Conservation (phyloP, 2,888 invertebrate species). For the Orthonychiurus folsomi region DNA sequence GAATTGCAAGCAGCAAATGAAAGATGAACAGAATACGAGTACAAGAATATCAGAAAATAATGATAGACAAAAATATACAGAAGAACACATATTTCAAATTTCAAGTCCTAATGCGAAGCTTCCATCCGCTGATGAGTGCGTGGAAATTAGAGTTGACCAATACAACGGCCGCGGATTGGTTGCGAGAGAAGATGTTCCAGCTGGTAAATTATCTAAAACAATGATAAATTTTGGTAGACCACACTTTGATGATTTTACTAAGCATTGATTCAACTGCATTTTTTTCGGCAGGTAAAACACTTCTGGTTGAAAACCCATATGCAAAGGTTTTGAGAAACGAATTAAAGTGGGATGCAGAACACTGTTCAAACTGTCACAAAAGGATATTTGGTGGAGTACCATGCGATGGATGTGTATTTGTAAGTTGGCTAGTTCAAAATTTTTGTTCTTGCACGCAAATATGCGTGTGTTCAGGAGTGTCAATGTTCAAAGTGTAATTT, state of each 20-base stretch:
- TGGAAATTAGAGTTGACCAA: neutral
- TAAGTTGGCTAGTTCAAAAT: no score
- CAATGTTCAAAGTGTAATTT: no score
- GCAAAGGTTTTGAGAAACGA: conserved; percentile 26
- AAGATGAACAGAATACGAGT: no score
- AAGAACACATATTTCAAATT: neutral
- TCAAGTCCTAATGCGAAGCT: neutral
- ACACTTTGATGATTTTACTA: neutral
- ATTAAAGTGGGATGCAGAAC: conserved; percentile 27
- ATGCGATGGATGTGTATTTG: conserved; percentile 4
- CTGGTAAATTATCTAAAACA: neutral
- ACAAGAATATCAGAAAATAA: neutral
- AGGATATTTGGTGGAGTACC: neutral
- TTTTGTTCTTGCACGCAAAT: no score
- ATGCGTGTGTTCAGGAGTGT: no score
- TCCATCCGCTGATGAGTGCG: neutral
- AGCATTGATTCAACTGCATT: neutral
- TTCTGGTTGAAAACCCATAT: conserved; percentile 29
- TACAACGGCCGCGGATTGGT: neutral
- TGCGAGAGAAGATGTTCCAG: neutral
- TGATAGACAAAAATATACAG: neutral
- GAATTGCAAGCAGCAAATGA: no score
- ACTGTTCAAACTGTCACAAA: conserved; percentile 24
- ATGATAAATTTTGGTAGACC: neutral
- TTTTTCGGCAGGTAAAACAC: conserved; percentile 19